These are phyloP conservation scores for Folsomia candida DNA, from an alignment of 2,888 invertebrate genomes.

Conservation along the genomic window DNA sequence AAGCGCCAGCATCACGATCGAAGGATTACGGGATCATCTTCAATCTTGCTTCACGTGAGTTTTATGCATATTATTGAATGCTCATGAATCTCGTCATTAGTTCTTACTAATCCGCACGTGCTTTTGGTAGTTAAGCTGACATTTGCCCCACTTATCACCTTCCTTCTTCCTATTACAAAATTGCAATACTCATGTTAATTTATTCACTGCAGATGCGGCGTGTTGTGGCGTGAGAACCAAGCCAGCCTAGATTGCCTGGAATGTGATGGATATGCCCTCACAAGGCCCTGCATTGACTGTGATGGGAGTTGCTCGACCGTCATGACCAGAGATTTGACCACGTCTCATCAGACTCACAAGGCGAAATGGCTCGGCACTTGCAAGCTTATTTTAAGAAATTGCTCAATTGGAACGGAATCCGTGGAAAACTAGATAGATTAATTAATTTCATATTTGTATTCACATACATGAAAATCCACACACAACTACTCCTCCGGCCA, in stretches of 20 bases:
- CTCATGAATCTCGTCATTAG: background rate
- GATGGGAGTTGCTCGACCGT: constrained; percentile 68
- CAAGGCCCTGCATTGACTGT: constrained; percentile 72
- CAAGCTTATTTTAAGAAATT: background rate
- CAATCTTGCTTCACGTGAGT: constrained; percentile 69
- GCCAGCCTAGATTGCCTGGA: constrained; percentile 74
- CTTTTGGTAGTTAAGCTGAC: background rate
- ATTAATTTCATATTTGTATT: background rate
- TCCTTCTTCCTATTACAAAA: background rate
- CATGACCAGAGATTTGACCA: constrained; percentile 73
- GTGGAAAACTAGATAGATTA: background rate
- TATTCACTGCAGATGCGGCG: constrained; percentile 64
- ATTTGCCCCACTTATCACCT: background rate
- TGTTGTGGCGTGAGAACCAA: constrained; percentile 75
- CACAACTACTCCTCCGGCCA: too few species aligned
- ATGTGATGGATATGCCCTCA: constrained; percentile 74
- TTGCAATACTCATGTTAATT: background rate
- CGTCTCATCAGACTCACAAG: constrained; percentile 9
- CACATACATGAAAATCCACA: too few species aligned
- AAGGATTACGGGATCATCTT: constrained; percentile 68
- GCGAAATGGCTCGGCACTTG: constrained; percentile 24
- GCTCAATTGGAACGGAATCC: background rate
- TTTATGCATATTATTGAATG: constrained; percentile 1
- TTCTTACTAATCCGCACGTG: background rate
- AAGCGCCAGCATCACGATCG: constrained; percentile 59